Base-by-base conservation (phyloP, 2,797 vertebrate species). In the Pygocentrus nattereri region DNA sequence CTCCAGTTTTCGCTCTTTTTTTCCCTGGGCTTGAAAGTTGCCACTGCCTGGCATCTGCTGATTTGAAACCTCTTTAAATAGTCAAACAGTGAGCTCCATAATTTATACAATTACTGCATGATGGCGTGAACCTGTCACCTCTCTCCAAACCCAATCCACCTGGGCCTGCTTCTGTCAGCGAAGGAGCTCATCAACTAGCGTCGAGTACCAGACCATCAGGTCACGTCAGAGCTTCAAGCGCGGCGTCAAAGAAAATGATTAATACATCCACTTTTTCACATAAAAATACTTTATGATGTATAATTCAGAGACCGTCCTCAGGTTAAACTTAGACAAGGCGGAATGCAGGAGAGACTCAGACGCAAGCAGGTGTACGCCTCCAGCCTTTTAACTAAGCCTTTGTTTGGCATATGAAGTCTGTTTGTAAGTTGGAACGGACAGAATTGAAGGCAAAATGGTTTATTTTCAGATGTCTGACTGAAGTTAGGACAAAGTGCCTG, bases 51-150 rank as follows among this genome's bases (percentile, higher is more conserved):
- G 19, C 74, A 84, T 80, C 77, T 67, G 70, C 41, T 74, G 81
- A 50, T 82, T 23, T 23, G 25, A 83, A 62, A 64, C 78, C 67
- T 71, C n/a, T 78, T 81, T 68, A 79, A 76, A 61, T 50, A 61
- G 61, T 54, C 38, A 58, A 64, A 72, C 65, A 47, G 76, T 72
- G 54, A 81, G 47, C 34, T 56, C 78, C 19, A 72, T 85, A 41
- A 85, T 87, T 85, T 50, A 87, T 88, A 71, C 65, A 85, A 76
- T 82, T 74, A 79, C 68, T 73, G n/a, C 47, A 65, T 62, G 44
- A 44, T 68, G 76, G 83, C 85, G 76, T 30, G 68, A 83, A 82
- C 47, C 61, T 81, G 52, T 84, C 38, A 56, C 41, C 71, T 74
- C 31, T 69, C 47, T n/a, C 61, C 18, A 64, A 64, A 64, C 61